These are phyloP conservation scores for Denticeps clupeoides DNA, from an alignment of 2,797 vertebrate species.

Conservation along the genomic window DNA sequence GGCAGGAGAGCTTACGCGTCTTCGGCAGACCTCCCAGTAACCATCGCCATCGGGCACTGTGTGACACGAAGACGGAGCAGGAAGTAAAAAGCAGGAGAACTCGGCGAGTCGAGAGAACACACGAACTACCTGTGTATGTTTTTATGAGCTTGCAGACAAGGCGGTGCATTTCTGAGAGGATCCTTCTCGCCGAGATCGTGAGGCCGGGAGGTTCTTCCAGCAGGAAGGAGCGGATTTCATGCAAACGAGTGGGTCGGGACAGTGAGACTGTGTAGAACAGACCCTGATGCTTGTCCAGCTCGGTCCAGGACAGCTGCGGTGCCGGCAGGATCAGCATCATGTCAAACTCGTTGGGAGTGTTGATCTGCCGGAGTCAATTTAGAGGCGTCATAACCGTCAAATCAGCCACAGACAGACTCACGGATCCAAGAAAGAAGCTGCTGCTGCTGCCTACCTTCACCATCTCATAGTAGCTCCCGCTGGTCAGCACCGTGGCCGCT, in stretches of 20 bases:
- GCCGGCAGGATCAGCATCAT: conserved; percentile 38
- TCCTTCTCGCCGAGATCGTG: conserved; percentile 33
- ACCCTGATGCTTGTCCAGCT: conserved; percentile 27
- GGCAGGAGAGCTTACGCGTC: conserved; percentile 54
- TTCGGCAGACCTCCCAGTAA: conserved; percentile 42
- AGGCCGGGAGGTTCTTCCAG: conserved; percentile 33
- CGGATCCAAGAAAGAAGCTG: no score
- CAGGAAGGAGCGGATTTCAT: conserved; percentile 37
- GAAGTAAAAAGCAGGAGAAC: neutral
- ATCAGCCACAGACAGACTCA: no score
- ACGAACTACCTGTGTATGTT: conserved; percentile 45
- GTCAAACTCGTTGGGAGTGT: conserved; percentile 46
- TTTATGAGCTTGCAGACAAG: conserved; percentile 42
- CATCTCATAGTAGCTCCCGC: conserved; percentile 53
- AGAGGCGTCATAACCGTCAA: neutral
- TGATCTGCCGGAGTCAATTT: conserved; percentile 27
- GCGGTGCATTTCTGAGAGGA: conserved; percentile 31
- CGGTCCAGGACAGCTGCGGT: conserved; percentile 10
- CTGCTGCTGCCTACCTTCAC: conserved; percentile 59
- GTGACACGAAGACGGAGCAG: neutral
- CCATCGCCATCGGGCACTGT: conserved; percentile 20
- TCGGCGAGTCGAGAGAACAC: neutral
- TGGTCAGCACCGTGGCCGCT: conserved; percentile 38
- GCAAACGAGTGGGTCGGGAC: neutral
- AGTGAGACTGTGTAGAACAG: conserved; percentile 42